Conservation (phyloP, 2,797 vertebrate species). For the Molothrus ater region DNA sequence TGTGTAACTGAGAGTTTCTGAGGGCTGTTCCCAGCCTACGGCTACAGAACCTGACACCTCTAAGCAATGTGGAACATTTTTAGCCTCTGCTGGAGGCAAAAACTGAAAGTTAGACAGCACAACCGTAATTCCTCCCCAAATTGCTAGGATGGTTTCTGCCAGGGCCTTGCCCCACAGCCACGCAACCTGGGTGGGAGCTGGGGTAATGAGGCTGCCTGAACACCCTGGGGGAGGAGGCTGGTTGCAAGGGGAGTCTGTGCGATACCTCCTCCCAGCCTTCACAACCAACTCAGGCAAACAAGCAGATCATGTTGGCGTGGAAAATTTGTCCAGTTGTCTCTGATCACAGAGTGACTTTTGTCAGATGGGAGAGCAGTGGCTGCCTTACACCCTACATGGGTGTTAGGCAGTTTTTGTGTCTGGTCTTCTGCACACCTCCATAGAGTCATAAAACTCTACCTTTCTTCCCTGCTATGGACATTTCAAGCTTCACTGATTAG, state of each 20-base stretch:
- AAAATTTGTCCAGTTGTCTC: background rate
- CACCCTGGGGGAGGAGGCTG: background rate
- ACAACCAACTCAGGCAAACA: background rate
- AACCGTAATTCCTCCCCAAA: background rate
- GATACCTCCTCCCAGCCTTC: background rate
- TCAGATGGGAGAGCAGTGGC: background rate
- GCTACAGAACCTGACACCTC: conserved; percentile 62
- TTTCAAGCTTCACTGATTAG: conserved; percentile 63
- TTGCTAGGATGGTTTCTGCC: conserved; percentile 39
- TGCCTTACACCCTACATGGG: background rate
- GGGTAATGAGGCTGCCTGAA: background rate
- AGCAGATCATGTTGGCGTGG: background rate
- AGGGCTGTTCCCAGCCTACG: conserved; percentile 30
- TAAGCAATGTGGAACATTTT: conserved; percentile 50
- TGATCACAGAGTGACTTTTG: background rate
- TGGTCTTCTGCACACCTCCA: background rate
- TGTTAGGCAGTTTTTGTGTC: background rate
- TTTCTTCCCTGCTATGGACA: background rate
- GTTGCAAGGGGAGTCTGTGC: background rate
- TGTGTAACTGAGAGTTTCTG: conserved; percentile 57
- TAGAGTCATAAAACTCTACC: conserved; percentile 21
- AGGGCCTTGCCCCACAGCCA: background rate
- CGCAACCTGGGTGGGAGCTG: background rate
- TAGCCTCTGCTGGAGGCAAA: conserved; percentile 58
- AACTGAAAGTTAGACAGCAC: background rate